Evolutionary conservation across 2,888 invertebrate species (phyloP), one percentile per base, ranked within the genome.

Genomic region (Ceriagrion tenellum): DNA sequence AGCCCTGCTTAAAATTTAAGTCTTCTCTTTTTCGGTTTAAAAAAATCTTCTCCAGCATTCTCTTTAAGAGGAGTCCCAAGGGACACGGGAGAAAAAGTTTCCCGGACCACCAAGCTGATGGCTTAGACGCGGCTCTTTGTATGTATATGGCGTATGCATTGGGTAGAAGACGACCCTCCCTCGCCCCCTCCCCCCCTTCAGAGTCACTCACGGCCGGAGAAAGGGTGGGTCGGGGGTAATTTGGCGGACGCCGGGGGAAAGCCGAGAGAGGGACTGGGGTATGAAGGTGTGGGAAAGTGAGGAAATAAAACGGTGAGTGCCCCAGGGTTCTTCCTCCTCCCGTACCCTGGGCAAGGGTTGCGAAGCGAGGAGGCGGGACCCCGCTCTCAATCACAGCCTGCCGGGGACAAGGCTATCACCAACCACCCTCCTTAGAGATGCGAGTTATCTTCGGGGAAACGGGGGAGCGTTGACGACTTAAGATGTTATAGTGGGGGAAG

Each of bases 301-400:
- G 81, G 81, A 81, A 81, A 81, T 81, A 81, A 81, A 81, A 81
- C 81, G 30, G 81, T 81, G 81, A 81, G 81, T 81, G 35, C 81
- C 81, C 16, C 3, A 18, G 81, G 59, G 59, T 59, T 35, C 16
- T 30, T 3, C 81, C 81, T 35, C 81, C 16, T 81, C 35, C 69
- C n/a, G n/a, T 26, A 12, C 69, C 69, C n/a, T 35, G 30, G 81
- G 35, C n/a, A 16, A 81, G 35, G 81, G 81, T 10, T 23, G 8
- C 47, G 18, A 81, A 81, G 81, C 13, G 26, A 18, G 35, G 16
- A 35, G 81, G 81, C 35, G 35, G 30, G 35, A 35, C 35, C n/a
- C 12, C 30, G 30, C 35, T 35, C 35, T 81, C 30, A 81, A 81
- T 81, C 81, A 81, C 81, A 81, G 81, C 35, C 18, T 35, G 81